Percentiles rank a stretch among this genome's conserved stretches.
Conservation (phyloP, 2,113 vertebrate genomes). For the Condylura cristata region DNA sequence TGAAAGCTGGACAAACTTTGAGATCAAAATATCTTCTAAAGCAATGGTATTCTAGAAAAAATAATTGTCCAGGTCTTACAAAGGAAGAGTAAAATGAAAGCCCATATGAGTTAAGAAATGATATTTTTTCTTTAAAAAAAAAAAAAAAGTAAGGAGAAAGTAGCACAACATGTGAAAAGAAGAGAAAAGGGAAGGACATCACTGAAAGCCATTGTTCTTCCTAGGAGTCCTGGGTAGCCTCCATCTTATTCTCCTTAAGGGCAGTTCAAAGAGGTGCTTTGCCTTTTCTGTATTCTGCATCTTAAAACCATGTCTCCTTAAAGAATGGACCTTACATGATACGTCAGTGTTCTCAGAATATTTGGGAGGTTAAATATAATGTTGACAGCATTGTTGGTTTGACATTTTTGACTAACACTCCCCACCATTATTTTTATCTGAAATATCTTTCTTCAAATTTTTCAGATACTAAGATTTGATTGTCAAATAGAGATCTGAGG, state of each 20-base stretch:
- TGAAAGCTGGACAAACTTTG: not conserved
- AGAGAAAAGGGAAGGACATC: not conserved
- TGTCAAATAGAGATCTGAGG: slow-evolving; percentile 10
- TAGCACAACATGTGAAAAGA: not conserved
- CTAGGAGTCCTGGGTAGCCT: not conserved
- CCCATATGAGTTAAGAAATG: not conserved
- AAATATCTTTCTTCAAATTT: slow-evolving; percentile 50
- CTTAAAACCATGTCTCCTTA: not conserved
- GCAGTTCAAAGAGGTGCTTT: not conserved
- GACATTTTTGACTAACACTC: not conserved
- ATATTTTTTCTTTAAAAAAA: not conserved
- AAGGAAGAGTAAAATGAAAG: slow-evolving; percentile 15
- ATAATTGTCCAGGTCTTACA: not conserved
- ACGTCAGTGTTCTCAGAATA: not conserved
- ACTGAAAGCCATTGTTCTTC: not conserved
- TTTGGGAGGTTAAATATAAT: slow-evolving; percentile 34
- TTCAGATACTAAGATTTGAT: slow-evolving; percentile 31
- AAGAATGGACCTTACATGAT: not conserved
- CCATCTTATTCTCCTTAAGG: not conserved
- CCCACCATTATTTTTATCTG: not conserved
- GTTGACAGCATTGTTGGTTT: not conserved
- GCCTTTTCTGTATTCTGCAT: not conserved
- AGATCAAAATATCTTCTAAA: not conserved
- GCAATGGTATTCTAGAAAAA: not conserved
- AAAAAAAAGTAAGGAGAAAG: not conserved